Evolutionary conservation across 2,888 invertebrate species (phyloP).

Genomic region (Lithophane leautieri): DNA sequence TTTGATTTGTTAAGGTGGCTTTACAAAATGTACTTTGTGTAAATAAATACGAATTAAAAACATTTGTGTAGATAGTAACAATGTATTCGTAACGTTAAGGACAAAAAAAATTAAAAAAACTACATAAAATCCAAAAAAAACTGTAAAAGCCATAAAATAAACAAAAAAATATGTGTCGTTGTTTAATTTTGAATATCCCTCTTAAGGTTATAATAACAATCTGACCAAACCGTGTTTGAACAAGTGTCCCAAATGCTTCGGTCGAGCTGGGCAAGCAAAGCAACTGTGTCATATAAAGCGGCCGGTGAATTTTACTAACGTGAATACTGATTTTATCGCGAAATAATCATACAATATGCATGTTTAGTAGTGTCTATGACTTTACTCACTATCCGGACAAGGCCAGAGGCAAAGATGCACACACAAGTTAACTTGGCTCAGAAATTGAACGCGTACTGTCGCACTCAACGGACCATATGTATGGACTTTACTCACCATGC

Average conservation of each 20-base stretch:
- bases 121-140: constrained; percentile 6
- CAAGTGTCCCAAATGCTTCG: neutral
- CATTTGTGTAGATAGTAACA: neutral
- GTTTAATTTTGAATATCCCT: constrained; percentile 21
- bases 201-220: neutral
- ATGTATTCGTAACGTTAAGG: constrained; percentile 12
- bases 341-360: neutral
- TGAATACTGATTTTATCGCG: neutral
- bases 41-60: too few species aligned
- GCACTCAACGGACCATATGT: neutral
- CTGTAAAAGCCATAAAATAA: constrained; percentile 14
- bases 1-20: neutral
- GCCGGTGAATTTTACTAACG: neutral
- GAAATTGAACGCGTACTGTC: neutral
- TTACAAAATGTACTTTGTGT: too few species aligned
- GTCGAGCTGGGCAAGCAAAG: neutral
- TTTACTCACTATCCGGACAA: neutral
- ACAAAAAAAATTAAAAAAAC: neutral
- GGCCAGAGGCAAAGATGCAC: neutral
- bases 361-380: neutral
- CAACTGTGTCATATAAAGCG: neutral
- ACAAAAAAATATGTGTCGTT: constrained; percentile 3
- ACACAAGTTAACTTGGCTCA: neutral
- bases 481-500: neutral
- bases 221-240: neutral